Base-by-base conservation (phyloP, 2,888 invertebrate genomes). In the Amiota mariae region DNA sequence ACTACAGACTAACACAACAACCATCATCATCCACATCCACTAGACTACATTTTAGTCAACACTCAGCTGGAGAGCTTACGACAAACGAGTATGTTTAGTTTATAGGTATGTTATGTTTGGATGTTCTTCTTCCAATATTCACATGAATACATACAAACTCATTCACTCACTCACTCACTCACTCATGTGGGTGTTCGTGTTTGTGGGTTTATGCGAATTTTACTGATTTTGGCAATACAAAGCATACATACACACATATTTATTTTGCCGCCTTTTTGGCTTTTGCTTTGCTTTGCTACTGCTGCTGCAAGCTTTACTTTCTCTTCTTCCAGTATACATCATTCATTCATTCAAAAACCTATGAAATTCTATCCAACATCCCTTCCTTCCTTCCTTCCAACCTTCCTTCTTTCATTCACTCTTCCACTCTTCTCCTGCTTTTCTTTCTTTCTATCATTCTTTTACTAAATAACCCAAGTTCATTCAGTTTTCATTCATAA, bases 401-500 rank as follows among this genome's bases (percentile, higher is more conserved):
- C 8, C 36, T 36, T 6, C n/a, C n/a, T n/a, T n/a, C n/a, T 36
- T 36, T 6, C 36, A 36, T 36, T 36, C 36, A 36, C 36, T 36
- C 36, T 24, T 2, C 24, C 24, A 24, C 24, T 2, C 36, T 4
- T 6, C 6, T 6, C 3, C 36, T 36, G 36, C 36, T 36, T 36
- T 24, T 24, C 24, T 24, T 24, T 24, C 24, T 3, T 1, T 24
- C n/a, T n/a, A n/a, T 36, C 36, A 36, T 36, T 36, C 36, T 13
- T 54, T 15, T 59, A 59, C 59, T 59, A 59, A n/a, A 59, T 18
- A 59, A 59, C 11, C 59, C 18, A 36, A 36, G 36, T 36, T 36
- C 36, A 36, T 51, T 70, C 59, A 48, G 70, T 47, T 57, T 71
- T 71, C 70, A 71, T 71, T 71, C 70, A 71, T 71, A 71, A 71